Evolutionary conservation across 2,888 invertebrate genomes (phyloP), one percentile per base, ranked within the genome.

Genomic region (Volucella zonaria): DNA sequence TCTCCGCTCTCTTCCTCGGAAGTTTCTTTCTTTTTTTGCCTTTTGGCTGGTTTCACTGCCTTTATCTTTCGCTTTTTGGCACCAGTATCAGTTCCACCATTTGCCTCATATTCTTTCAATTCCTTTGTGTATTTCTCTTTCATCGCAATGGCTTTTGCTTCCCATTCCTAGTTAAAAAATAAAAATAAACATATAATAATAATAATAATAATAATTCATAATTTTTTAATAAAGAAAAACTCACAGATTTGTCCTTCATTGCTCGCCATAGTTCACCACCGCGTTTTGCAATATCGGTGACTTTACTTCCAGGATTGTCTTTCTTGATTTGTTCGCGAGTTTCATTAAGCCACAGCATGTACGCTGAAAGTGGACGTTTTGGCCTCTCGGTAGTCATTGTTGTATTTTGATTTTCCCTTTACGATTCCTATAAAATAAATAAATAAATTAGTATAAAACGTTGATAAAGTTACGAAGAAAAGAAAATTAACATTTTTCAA

Each of bases 181-280:
- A 61, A 66, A 68, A 64, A 75, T n/a, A n/a, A n/a, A n/a, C n/a
- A n/a, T n/a, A n/a, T n/a, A n/a, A n/a, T n/a, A 47, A 66, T 59
- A 15, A 43, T 47, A 18, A 11, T 18, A 49, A 70, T 14, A 56
- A 31, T 23, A 59, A 12, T 40, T 12, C 18, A 47, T 45, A 56
- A 45, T 6, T 42, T 59, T 12, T 9, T 10, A 18, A 49, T 31
- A 14, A 56, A 76, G 47, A 31, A 43, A 11, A 42, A 92, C 94
- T 93, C 92, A 96, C 96, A 83, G 95, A 94, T 93, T 97, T 98
- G 89, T 97, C 97, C 89, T 95, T 95, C 91, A 98, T 93, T 82
- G 95, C 95, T 89, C 96, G 96, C 99, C 99, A 99, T 93, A 97
- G 93, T 93, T 99, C 98, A 62, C 99, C 99, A 78, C 96, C 99